Evolutionary conservation across 2,888 invertebrate genomes (phyloP), one percentile per base, ranked within the genome.

Genomic region (Drosophila siamana): DNA sequence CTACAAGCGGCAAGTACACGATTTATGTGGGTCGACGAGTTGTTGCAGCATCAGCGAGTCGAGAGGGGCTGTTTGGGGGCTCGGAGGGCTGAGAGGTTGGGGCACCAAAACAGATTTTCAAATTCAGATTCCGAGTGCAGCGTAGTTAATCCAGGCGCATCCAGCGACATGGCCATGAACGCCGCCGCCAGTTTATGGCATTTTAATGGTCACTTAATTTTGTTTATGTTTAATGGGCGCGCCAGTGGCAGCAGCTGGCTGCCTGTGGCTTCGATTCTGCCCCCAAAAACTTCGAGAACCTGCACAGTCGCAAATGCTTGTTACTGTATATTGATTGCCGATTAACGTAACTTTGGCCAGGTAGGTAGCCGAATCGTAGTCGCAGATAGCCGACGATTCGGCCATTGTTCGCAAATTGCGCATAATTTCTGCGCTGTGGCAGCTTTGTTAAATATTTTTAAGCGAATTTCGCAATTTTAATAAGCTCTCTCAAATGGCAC

Each of bases 191-290:
- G 87, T 91, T 92, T 92, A 92, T 91, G 91, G 92, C 92, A 91
- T 91, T 92, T 92, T 92, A 92, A 92, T 92, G 92, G 91, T 90
- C 92, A 91, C 91, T 92, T 92, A 91, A 92, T 92, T 92, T 92
- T 91, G 92, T 92, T 92, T 92, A 92, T 92, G 91, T 89, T 86
- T 90, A 90, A 91, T 90, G 89, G 87, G 86, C 87, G 89, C 89
- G 89, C 82, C 82, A 74, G 60, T 83, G 82, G 86, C 88, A 88
- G 88, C n/a, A n/a, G n/a, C n/a, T n/a, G n/a, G n/a, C 65, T 75
- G 86, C 57, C 64, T 57, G 67, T 30, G 59, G 63, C 38, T 38
- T 61, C 65, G 33, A 41, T 60, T 33, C 4, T 48, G 41, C 19
- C 9, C 22, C 24, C n/a, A n/a, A 7, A 8, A n/a, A 52, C 11